phyloP scores from a whole-genome alignment of 2,113 vertebrate species.

The Lycaon pictus region DNA sequence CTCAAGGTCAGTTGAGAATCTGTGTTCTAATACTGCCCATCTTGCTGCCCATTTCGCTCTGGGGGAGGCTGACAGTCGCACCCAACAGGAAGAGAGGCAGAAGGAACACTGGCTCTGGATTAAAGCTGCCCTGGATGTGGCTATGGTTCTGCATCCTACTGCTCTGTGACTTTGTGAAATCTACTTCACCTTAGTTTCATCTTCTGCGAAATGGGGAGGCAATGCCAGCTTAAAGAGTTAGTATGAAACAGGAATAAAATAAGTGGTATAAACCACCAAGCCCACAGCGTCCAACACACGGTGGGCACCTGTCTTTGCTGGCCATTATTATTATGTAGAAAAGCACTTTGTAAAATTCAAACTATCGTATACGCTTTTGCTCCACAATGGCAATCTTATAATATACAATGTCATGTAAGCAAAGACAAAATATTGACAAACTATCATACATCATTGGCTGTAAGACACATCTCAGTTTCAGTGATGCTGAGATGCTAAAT shows the following conservation, averaged over 20 bases:
- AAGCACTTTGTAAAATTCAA: background rate
- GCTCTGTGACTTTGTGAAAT: background rate
- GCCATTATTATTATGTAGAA: background rate
- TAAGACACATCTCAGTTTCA: background rate
- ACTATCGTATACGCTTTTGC: background rate
- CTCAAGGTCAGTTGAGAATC: background rate
- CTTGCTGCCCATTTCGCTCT: accelerated
- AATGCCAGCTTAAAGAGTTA: background rate
- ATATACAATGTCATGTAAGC: background rate
- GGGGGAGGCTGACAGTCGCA: background rate
- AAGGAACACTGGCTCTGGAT: background rate
- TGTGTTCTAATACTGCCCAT: background rate
- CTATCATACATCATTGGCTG: background rate
- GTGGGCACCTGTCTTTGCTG: background rate
- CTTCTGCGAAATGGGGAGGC: background rate
- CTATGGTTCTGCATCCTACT: background rate
- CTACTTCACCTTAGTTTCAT: background rate
- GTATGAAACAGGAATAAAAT: background rate
- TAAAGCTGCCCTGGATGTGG: background rate
- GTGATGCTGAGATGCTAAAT: background rate
- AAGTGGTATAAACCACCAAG: background rate
- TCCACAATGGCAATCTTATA: background rate
- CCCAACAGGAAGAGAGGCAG: background rate
- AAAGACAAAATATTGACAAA: background rate
- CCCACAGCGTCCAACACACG: background rate